phyloP scores from a whole-genome alignment of 2,888 invertebrate genomes.

The Harpagoxenus sublaevis region DNA sequence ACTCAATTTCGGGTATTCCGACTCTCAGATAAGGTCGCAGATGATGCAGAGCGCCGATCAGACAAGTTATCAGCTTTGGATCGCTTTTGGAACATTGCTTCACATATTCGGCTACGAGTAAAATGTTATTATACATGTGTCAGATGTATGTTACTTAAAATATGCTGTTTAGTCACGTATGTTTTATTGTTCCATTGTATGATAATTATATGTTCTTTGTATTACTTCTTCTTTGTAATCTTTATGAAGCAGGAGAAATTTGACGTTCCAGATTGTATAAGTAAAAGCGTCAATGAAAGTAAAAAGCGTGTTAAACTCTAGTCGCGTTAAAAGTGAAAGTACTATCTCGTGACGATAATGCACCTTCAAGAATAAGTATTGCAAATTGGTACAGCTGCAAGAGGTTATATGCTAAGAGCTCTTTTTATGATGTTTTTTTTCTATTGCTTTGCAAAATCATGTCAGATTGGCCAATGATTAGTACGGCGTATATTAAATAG shows the following conservation, averaged over 20 bases:
- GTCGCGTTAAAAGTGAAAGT: conserved; percentile 51
- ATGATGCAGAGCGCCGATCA: conserved; percentile 85
- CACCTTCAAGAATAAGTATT: conserved; percentile 20
- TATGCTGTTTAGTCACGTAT: neutral
- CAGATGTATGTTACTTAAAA: neutral
- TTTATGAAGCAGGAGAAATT: conserved; percentile 28
- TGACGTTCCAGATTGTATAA: neutral
- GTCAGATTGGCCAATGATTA: neutral
- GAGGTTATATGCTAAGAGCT: neutral
- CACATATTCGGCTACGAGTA: conserved; percentile 87
- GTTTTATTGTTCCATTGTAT: neutral
- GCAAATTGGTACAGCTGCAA: conserved; percentile 32
- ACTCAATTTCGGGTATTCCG: conserved; percentile 87
- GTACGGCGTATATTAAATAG: neutral
- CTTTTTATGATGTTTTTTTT: conserved; percentile 4
- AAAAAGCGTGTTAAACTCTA: conserved; percentile 36
- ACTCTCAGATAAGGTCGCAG: conserved; percentile 85
- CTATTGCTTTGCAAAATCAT: conserved; percentile 16
- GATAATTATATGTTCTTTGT: neutral
- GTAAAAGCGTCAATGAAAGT: conserved; percentile 35
- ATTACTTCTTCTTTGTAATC: neutral
- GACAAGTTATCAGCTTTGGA: conserved; percentile 85
- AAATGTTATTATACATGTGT: neutral
- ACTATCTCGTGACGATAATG: conserved; percentile 35
- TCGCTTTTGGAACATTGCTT: conserved; percentile 89